Evolutionary conservation across 1,140 invertebrate species (phyloP), one percentile per base, ranked within the genome.

Genomic region (Anagrus nilaparvatae): DNA sequence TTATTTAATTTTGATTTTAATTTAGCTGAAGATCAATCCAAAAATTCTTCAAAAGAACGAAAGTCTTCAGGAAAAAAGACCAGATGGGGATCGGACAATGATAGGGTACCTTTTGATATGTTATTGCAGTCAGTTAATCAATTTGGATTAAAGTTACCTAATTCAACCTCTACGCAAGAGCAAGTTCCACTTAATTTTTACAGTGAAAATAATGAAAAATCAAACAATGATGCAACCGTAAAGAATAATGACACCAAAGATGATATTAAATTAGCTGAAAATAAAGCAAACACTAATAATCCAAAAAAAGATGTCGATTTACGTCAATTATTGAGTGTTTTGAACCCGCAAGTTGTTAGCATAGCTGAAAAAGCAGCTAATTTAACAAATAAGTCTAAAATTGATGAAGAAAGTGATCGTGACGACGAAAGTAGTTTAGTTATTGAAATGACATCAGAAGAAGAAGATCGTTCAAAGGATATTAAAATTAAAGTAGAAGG

Each of bases 11-110:
- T 7, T n/a, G n/a, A n/a, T n/a, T n/a, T n/a, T n/a, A n/a, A n/a
- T n/a, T n/a, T n/a, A n/a, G n/a, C n/a, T n/a, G 17, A 40, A 8
- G 13, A 16, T 35, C 20, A 54, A 54, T 34, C 34, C 51, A 59
- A 24, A 60, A 59, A 29, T 30, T n/a, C 28, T 43, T 44, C 9
- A n/a, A 31, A 65, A 63, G 42, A 44, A 1, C 36, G 40, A 12
- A 47, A 47, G 25, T 42, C 40, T 27, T 55, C 59, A 3, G 60
- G 60, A 1, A 69, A 69, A 19, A 69, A 62, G 23, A 67, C 66
- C 3, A 49, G 66, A 10, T 69, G 66, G 66, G 66, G 66, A n/a
- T 67, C 66, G 0, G 63, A 69, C 4, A 59, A 69, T 4, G 66
- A 69, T 28, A 52, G 66, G 20, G 66, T 67, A 5, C 62, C 66